Evolutionary conservation across 2,113 vertebrate species (phyloP).

Genomic region (Globicephala melas): DNA sequence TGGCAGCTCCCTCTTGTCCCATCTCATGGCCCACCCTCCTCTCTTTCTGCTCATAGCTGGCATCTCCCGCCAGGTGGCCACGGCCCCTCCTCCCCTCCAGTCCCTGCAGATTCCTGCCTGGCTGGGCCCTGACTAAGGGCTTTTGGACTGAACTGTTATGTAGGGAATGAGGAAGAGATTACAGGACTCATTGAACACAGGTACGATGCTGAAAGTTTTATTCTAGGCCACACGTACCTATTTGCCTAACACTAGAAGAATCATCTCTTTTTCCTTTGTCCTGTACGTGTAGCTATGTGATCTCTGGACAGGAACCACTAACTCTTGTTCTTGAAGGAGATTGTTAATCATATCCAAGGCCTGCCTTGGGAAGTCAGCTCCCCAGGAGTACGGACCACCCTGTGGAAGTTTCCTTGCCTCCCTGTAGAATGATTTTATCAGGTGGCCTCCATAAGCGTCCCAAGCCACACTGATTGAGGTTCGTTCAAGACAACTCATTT

Average conservation of each 20-base stretch:
- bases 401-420: neutral
- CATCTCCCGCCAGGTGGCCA: accelerated
- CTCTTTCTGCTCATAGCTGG: neutral
- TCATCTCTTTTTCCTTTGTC: neutral
- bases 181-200: neutral
- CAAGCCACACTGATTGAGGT: accelerated
- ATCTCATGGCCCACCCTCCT: accelerated
- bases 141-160: neutral
- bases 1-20: neutral
- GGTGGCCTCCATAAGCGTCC: neutral
- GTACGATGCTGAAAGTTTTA: neutral
- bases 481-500: neutral
- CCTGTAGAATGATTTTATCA: neutral
- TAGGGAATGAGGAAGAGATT: accelerated
- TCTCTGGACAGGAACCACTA: neutral
- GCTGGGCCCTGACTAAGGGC: neutral
- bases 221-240: neutral
- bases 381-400: too few relatives aligned
- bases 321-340: neutral
- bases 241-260: neutral
- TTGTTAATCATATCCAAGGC: neutral
- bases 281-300: neutral
- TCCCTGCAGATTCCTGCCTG: neutral
- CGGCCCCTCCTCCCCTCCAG: accelerated
- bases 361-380: accelerated